Percentiles rank a stretch among this genome's conserved stretches.
These are phyloP conservation scores for Epinephelus awoara DNA, from an alignment of 2,797 vertebrate genomes.

Conservation along the genomic window DNA sequence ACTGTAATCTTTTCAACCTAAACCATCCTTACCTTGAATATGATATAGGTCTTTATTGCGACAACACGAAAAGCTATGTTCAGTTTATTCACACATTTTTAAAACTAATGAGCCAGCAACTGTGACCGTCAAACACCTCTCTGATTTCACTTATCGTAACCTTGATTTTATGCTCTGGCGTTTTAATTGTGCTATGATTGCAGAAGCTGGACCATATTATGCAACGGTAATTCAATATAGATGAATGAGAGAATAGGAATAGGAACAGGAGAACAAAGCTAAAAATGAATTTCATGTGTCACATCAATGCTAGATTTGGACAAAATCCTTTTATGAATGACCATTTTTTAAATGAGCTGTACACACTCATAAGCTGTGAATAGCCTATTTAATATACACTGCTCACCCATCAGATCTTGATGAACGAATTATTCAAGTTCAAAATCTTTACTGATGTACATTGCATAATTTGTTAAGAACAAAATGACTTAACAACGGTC, in stretches of 20 bases:
- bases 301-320: neutral
- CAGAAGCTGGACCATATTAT: neutral
- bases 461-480: too few relatives aligned
- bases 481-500: too few relatives aligned
- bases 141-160: slow-evolving; percentile 7
- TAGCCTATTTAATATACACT: too few relatives aligned
- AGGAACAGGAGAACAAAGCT: too few relatives aligned
- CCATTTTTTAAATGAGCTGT: too few relatives aligned
- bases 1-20: neutral
- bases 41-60: neutral
- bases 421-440: too few relatives aligned
- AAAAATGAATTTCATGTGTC: neutral
- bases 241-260: neutral
- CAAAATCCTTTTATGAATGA: too few relatives aligned
- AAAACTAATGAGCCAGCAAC: neutral
- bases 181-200: slow-evolving; percentile 6
- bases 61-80: neutral
- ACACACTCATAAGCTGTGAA: too few relatives aligned
- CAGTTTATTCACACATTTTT: slow-evolving; percentile 7
- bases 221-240: slow-evolving; percentile 2
- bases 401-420: too few relatives aligned
- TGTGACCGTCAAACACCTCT: neutral
- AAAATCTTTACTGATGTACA: too few relatives aligned
- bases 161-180: neutral
- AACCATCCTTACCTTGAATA: slow-evolving; percentile 17